These are phyloP conservation scores for Pammene aurita DNA, from an alignment of 2,888 invertebrate species.

Conservation along the genomic window DNA sequence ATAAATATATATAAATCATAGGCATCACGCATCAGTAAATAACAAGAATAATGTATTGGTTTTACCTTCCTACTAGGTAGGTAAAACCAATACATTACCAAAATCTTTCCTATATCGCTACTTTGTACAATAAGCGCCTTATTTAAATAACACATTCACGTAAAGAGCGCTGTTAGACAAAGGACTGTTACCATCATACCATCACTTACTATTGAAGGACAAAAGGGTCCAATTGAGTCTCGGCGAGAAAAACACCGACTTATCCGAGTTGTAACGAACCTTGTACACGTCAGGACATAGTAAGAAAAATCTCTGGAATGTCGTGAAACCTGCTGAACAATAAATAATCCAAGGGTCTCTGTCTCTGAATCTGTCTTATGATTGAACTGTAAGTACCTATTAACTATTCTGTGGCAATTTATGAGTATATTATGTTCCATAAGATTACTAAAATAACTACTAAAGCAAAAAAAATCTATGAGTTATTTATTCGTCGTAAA, in stretches of 20 bases:
- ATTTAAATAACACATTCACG: slow-evolving; percentile 34
- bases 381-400: no score
- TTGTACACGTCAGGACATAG: slow-evolving; percentile 48
- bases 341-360: no score
- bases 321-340: no score
- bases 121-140: slow-evolving; percentile 18
- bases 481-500: no score
- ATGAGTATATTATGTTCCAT: no score
- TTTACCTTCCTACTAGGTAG: not conserved
- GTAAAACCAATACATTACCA: slow-evolving; percentile 6
- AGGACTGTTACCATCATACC: slow-evolving; percentile 41
- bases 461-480: no score
- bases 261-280: slow-evolving; percentile 65
- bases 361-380: no score
- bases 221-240: slow-evolving; percentile 65
- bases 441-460: no score
- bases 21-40: no score
- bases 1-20: no score
- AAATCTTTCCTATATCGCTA: slow-evolving; percentile 10
- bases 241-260: slow-evolving; percentile 63
- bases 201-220: slow-evolving; percentile 56
- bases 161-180: slow-evolving; percentile 40
- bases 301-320: not conserved
- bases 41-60: no score
- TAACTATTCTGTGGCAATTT: no score